Base-by-base conservation (phyloP, 2,888 invertebrate species). In the Halictus quadricinctus region DNA sequence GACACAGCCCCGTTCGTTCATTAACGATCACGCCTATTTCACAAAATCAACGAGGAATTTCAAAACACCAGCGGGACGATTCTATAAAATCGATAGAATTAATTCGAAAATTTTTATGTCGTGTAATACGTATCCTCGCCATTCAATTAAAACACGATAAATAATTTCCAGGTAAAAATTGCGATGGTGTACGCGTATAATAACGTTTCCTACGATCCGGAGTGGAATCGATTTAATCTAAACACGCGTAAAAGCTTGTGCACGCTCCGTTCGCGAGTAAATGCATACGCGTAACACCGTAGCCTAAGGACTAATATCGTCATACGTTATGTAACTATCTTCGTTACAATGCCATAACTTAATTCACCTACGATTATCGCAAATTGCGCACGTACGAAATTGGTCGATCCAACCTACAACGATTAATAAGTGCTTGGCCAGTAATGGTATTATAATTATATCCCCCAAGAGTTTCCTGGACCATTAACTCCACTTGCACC, bases 361-460 rank as follows among this genome's bases (percentile, higher is more conserved):
- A 69, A 18, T 54, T 46, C 64, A 74, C 43, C 72, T 4, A 60
- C 79, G 76, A 85, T 85, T 85, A 85, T 73, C 76, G 73, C 46
- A 74, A 64, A 85, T 85, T 73, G 80, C 72, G 36, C 85, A 80
- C 85, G 85, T 78, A 74, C 70, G 18, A 84, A 79, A 76, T 79
- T 84, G 72, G 50, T 43, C 75, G 72, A 72, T 64, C 46, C n/a
- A 75, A n/a, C 25, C 48, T 12, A 36, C 60, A 48, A 72, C 85
- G 80, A 85, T 85, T 85, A 85, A 85, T 85, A 85, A 85, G 25
- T 48, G 50, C 36, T 72, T 54, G 79, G 66, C 75, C 76, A 73
- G 72, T 72, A 73, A 84, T 66, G 41, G 50, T 80, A 85, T 74
- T 76, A 70, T 80, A 80, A 85, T 85, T 85, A 46, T 46, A 73